Evolutionary conservation across 1,140 invertebrate genomes (phyloP), one percentile per base, ranked within the genome.

Genomic region (Diorhabda sublineata): DNA sequence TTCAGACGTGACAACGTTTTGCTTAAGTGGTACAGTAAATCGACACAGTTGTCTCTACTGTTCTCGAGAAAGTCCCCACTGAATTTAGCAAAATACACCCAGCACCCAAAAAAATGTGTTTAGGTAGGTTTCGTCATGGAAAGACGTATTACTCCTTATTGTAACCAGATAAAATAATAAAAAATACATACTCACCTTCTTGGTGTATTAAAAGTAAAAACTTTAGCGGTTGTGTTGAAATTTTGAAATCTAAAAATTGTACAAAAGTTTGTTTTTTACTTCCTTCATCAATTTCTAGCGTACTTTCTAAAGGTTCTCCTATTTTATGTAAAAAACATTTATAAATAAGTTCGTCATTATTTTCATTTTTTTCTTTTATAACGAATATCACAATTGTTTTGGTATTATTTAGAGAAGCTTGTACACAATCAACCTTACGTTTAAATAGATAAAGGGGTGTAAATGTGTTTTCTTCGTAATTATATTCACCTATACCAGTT

Each of bases 151-250:
- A 26, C 26, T 26, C 26, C 26, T 26, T 26, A 26, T 26, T 26
- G 26, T 26, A 26, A 26, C 26, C 26, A 26, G 26, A 26, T 26
- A 26, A 26, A 26, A 26, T 26, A 26, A 1, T 52, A 52, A 6
- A 52, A 52, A 52, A 52, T 2, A 45, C 58, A 61, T 74, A 84
- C 88, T 87, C 85, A 92, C 91, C 89, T 82, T 93, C 89, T 76
- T 91, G 86, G 83, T 93, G 91, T 58, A 90, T 88, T n/a, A 93
- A 83, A 6, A 93, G 80, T 41, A 93, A 76, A 73, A 93, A 87
- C 77, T 91, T 90, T 66, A 92, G 47, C 89, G 66, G 84, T 82
- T 62, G 81, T 83, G 60, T 88, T 87, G 59, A 86, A 85, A 84
- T 83, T 73, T 89, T 89, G 59, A 86, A 87, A 77, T 91, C 91